Conservation (phyloP, 2,797 vertebrate genomes). For the Miichthys miiuy region DNA sequence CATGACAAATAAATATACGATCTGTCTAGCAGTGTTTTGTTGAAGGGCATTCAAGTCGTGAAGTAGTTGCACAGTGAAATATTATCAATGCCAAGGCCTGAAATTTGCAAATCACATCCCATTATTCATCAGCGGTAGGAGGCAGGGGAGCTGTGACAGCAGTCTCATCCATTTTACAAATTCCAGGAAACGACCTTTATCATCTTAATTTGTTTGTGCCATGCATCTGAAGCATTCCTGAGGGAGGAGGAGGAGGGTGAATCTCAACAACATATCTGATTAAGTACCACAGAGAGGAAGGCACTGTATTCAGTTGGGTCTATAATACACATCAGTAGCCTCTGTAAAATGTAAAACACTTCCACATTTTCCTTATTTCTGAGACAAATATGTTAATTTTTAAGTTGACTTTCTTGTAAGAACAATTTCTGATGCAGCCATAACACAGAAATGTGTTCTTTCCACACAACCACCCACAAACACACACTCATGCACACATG, state of each 20-base stretch:
- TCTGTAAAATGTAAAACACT: background rate
- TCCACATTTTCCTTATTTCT: background rate
- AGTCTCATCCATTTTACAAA: slow-evolving; percentile 24
- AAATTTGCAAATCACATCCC: slow-evolving; percentile 27
- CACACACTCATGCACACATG: slow-evolving; percentile 5
- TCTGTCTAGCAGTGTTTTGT: background rate
- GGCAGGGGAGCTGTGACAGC: slow-evolving; percentile 14
- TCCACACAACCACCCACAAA: background rate
- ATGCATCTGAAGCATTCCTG: slow-evolving; percentile 60
- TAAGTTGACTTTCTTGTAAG: background rate
- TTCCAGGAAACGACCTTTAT: slow-evolving; percentile 58
- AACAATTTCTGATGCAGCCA: background rate
- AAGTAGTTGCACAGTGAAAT: background rate
- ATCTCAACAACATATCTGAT: slow-evolving; percentile 15
- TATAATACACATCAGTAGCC: background rate
- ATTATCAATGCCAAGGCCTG: slow-evolving; percentile 22
- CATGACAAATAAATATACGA: slow-evolving; percentile 2
- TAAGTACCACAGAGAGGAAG: slow-evolving; percentile 11
- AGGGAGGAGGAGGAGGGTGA: slow-evolving; percentile 7
- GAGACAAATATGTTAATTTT: background rate
- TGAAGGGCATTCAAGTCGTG: background rate
- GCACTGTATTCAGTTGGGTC: background rate
- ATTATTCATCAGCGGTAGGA: slow-evolving; percentile 19
- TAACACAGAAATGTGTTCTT: background rate
- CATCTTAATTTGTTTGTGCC: slow-evolving; percentile 53